Evolutionary conservation across 2,113 vertebrate species (phyloP), one percentile per base, ranked within the genome.

Genomic region (Platichthys flesus): DNA sequence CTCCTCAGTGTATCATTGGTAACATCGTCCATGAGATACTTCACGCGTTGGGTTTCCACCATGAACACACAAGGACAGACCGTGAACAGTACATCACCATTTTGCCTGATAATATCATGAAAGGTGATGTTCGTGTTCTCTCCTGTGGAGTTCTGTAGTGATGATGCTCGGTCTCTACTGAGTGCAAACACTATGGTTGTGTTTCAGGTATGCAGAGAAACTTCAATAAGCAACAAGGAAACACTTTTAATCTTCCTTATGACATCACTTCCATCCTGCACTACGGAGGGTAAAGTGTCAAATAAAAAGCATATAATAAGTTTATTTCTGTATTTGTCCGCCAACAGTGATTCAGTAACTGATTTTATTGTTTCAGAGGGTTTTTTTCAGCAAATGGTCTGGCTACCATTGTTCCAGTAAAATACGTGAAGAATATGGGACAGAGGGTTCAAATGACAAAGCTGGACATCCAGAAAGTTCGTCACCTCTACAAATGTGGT

Each of bases 1-100:
- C 84, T 0, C 66, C 83, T 0, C 2, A 1, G 2, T 96, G 96
- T 73, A 54, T 24, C 0, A 47, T 12, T 54, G 95, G 95, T 0
- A 95, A 96, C 2, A 89, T 93, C 5, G 76, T 84, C 1, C 96
- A 96, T 0, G 95, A 97, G 79, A 45, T 96, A 1, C 93, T 96
- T 76, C 96, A 96, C 0, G 83, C 94, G 2, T 78, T 95, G 40
- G 95, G 96, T 15, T 94, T 96, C 79, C 81, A 92, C 81, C 96
- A 97, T 0, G 95, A 96, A 58, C 96, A 96, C 15, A 91, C 93
- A 0, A 83, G 95, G 21, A 67, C 20, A 0, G 95, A 96, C 76
- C 91, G 95, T 0, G 93, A 92, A 0, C 1, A 54, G 0, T 81
- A 94, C 49, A 83, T 96, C 72, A 68, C 26, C 0, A 31, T 97